These are phyloP conservation scores for Adelges cooleyi DNA, from an alignment of 1,140 invertebrate species.

Conservation along the genomic window DNA sequence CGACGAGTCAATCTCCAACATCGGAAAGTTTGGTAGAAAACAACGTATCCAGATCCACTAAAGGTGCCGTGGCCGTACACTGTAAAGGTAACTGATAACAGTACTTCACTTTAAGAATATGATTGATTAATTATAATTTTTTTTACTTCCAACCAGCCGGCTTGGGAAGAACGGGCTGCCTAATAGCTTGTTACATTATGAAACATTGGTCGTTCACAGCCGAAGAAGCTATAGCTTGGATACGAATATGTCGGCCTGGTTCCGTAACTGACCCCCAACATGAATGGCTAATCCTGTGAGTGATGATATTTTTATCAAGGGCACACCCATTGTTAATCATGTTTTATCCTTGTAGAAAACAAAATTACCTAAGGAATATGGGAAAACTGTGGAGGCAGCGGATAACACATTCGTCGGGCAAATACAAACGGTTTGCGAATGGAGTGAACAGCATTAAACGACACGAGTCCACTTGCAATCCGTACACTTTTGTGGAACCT, in stretches of 20 bases:
- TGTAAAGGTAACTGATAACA: constrained; percentile 77
- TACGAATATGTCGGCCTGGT: constrained; percentile 92
- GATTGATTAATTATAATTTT: not conserved
- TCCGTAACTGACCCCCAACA: constrained; percentile 97
- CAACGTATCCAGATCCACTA: too few species aligned
- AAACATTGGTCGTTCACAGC: constrained; percentile 93
- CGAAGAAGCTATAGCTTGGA: constrained; percentile 90
- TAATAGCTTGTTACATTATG: constrained; percentile 98
- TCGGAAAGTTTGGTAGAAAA: not conserved
- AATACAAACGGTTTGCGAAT: not conserved
- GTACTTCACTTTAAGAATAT: not conserved
- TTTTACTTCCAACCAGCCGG: constrained; percentile 56
- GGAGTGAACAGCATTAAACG: constrained; percentile 1
- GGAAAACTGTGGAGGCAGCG: not conserved
- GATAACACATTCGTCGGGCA: not conserved
- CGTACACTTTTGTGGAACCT: not conserved
- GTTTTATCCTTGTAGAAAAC: not conserved
- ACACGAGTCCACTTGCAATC: not conserved
- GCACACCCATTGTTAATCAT: too few species aligned
- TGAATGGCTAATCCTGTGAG: constrained; percentile 83
- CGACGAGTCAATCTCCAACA: not conserved
- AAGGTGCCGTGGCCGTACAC: constrained; percentile 93
- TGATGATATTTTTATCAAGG: too few species aligned
- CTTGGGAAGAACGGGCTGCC: constrained; percentile 87
- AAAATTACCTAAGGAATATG: not conserved